Conservation (phyloP, 2,113 vertebrate species). For the Glareola pratincola region DNA sequence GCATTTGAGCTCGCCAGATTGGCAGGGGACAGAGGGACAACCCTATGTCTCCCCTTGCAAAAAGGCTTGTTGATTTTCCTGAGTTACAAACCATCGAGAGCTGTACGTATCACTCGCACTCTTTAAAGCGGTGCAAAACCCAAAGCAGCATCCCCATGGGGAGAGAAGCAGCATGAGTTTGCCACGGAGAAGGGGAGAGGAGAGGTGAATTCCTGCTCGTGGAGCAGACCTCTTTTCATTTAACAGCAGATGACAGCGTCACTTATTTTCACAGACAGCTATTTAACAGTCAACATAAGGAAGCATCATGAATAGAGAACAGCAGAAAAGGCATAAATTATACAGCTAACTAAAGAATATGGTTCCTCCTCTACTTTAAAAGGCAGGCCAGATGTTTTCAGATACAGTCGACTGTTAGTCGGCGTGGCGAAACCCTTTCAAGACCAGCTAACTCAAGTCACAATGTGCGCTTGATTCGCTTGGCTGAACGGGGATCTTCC, state of each 20-base stretch:
- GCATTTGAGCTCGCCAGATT: neutral
- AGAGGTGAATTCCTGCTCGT: neutral
- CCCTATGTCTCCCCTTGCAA: neutral
- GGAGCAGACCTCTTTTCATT: neutral
- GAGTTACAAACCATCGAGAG: neutral
- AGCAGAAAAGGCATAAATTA: neutral
- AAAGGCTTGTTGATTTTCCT: neutral
- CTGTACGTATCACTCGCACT: neutral
- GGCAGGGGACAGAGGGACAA: neutral
- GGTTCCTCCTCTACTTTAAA: conserved; percentile 22
- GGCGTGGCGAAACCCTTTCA: neutral
- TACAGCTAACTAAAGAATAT: neutral
- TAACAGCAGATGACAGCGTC: neutral
- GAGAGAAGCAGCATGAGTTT: neutral
- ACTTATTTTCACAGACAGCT: neutral
- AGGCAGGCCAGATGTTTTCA: conserved; percentile 58
- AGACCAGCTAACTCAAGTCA: neutral
- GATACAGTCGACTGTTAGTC: neutral
- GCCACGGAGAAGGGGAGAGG: neutral
- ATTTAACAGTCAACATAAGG: conserved; percentile 14
- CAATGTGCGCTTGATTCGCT: conserved; percentile 17
- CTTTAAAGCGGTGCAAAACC: neutral
- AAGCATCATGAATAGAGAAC: neutral
- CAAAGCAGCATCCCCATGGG: neutral
- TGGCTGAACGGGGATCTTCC: neutral